These are phyloP conservation scores for Neolamprologus brichardi DNA, from an alignment of 2,113 vertebrate species.

Conservation along the genomic window DNA sequence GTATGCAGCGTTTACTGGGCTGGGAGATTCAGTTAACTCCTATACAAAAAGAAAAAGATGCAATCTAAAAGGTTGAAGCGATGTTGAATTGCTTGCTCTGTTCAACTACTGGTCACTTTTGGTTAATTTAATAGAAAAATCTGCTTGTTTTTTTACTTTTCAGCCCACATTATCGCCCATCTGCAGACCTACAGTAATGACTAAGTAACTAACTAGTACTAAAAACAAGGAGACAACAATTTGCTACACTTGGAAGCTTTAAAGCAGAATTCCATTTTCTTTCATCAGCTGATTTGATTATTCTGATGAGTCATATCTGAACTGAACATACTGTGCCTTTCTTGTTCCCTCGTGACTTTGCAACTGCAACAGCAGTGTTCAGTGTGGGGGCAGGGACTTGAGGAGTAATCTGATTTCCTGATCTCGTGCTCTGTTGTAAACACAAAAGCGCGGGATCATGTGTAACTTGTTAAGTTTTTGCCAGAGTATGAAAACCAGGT, in stretches of 20 bases:
- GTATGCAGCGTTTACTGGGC: background rate
- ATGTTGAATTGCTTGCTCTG: background rate
- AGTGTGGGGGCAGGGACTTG: background rate
- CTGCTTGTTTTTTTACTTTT: background rate
- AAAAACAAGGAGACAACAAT: background rate
- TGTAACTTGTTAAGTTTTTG: background rate
- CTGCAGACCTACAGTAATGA: background rate
- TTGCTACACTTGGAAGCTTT: background rate
- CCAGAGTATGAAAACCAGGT: background rate
- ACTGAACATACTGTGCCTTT: background rate
- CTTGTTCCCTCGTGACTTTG: background rate
- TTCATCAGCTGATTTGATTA: background rate
- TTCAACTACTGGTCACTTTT: background rate
- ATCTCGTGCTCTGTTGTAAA: background rate
- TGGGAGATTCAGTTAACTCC: background rate
- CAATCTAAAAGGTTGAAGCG: background rate
- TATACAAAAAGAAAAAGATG: background rate
- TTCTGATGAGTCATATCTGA: background rate
- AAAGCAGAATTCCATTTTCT: background rate
- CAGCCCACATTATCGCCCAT: accelerated
- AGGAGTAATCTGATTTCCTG: background rate
- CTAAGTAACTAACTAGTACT: background rate
- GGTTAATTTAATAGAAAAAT: background rate
- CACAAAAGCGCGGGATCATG: accelerated
- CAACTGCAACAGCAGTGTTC: background rate